phyloP scores from a whole-genome alignment of 2,113 vertebrate species.

The Micronisus gabar region DNA sequence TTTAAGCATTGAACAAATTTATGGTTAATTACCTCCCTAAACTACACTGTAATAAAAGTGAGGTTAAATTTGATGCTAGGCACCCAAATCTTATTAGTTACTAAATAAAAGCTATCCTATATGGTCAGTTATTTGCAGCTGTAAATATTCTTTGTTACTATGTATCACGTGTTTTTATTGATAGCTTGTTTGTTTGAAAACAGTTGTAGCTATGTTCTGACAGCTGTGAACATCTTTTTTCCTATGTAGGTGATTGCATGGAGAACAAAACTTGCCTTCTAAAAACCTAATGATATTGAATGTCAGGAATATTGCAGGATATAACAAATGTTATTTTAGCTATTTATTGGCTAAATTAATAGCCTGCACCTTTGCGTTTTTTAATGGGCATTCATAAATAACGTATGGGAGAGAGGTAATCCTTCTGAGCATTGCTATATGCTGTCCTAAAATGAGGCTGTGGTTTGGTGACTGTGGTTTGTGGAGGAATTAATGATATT shows the following conservation, averaged over 20 bases:
- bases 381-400: not conserved
- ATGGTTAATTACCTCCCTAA: conserved; percentile 2
- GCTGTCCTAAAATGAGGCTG: not conserved
- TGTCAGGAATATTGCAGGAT: not conserved
- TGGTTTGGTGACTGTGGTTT: not conserved
- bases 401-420: not conserved
- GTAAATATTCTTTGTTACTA: conserved; percentile 29
- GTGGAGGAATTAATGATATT: not conserved
- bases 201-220: conserved; percentile 5
- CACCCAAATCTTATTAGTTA: conserved; percentile 1
- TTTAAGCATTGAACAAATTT: conserved; percentile 13
- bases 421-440: not conserved
- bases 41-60: conserved; percentile 18
- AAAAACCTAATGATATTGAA: not conserved
- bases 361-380: not conserved
- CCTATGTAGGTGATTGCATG: conserved; percentile 4
- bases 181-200: not conserved
- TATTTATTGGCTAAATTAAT: conserved; percentile 40
- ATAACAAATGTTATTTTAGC: conserved; percentile 7
- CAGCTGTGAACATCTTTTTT: not conserved
- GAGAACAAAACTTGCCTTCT: conserved; percentile 36
- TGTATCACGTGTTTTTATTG: conserved; percentile 18
- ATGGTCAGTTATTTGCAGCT: conserved; percentile 22
- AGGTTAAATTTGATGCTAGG: conserved; percentile 42
- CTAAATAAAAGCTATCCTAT: conserved; percentile 25